phyloP scores from a whole-genome alignment of 2,113 vertebrate species.

The Zosterops borbonicus region DNA sequence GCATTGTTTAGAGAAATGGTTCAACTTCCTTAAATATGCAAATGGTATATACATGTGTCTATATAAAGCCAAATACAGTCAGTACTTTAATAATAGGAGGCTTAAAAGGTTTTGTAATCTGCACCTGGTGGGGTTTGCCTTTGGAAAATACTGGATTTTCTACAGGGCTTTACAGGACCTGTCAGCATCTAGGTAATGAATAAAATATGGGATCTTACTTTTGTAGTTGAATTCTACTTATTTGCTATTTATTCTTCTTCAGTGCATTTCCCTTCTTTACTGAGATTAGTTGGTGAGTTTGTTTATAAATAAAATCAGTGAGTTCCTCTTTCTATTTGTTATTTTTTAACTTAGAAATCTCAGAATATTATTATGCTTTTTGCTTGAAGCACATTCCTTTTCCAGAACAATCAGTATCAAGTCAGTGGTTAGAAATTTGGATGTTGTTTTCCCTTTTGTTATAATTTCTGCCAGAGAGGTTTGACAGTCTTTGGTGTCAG shows the following conservation, averaged over 20 bases:
- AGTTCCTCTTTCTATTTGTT: not conserved
- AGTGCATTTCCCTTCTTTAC: not conserved
- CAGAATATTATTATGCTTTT: not conserved
- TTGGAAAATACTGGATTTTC: not conserved
- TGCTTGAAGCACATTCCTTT: not conserved
- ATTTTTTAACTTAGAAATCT: not conserved
- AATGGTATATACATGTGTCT: not conserved
- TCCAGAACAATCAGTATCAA: not conserved
- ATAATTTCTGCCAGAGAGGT: not conserved
- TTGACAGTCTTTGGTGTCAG: not conserved
- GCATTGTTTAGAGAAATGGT: not conserved
- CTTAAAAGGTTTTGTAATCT: not conserved
- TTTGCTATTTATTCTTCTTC: not conserved
- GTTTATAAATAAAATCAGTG: not conserved
- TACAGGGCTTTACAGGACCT: not conserved
- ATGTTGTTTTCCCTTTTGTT: not conserved
- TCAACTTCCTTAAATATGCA: constrained; percentile 27
- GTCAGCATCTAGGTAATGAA: not conserved
- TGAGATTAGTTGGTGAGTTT: not conserved
- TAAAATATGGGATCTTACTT: not conserved
- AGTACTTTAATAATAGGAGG: not conserved
- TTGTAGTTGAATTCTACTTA: not conserved
- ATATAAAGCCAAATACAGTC: not conserved
- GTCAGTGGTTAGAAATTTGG: not conserved
- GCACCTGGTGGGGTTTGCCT: not conserved